Evolutionary conservation across 2,113 vertebrate genomes (phyloP).

Genomic region (Spilogale gracilis): DNA sequence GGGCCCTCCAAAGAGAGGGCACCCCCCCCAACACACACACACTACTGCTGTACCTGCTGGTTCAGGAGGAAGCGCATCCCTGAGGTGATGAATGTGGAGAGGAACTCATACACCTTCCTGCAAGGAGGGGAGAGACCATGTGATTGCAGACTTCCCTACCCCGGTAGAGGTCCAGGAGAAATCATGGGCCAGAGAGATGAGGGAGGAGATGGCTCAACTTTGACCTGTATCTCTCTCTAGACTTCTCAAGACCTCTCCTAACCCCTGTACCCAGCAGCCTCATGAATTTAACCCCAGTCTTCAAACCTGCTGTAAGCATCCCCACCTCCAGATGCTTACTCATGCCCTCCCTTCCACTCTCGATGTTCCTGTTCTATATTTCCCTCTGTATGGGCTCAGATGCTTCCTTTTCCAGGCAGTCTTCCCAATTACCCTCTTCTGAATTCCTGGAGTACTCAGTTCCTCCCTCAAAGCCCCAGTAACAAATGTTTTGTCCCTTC

Average conservation of each 20-base stretch:
- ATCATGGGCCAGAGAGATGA: neutral
- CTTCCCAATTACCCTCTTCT: conserved; percentile 15
- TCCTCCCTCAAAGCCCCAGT: neutral
- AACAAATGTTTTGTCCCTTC: neutral
- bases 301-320: neutral
- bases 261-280: neutral
- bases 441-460: neutral
- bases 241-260: neutral
- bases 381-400: neutral
- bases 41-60: conserved; percentile 89
- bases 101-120: conserved; percentile 94
- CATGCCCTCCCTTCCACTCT: neutral
- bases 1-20: neutral
- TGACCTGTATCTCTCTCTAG: neutral
- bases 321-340: neutral
- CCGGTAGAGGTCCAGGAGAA: neutral
- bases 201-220: neutral
- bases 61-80: conserved; percentile 95
- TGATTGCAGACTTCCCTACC: neutral
- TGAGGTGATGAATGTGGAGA: conserved; percentile 91
- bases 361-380: neutral
- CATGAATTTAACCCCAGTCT: neutral
- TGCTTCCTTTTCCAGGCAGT: conserved; percentile 8
- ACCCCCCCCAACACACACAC: neutral
- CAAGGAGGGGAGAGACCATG: conserved; percentile 60